phyloP scores from a whole-genome alignment of 2,113 vertebrate species.

The Glaucomys volans region DNA sequence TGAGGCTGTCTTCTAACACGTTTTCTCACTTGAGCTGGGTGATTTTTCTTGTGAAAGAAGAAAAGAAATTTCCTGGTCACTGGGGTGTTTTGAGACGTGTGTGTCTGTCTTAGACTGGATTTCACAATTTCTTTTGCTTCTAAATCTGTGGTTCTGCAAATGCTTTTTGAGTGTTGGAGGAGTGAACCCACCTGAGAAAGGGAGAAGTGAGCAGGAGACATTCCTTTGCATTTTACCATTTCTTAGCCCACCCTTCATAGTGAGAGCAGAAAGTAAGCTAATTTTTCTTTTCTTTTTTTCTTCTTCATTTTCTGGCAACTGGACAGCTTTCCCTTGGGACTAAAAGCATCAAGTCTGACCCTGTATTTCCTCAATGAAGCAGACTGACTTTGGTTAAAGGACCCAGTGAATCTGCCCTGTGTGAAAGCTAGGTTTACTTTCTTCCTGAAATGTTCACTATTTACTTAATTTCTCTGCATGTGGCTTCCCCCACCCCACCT shows the following conservation, averaged over 20 bases:
- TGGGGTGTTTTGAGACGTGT: not conserved
- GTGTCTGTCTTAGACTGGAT: not conserved
- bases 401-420: conserved; percentile 25
- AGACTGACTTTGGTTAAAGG: conserved; percentile 63
- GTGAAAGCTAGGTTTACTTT: not conserved
- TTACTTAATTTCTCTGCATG: not conserved
- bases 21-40: not conserved
- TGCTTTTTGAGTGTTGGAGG: not conserved
- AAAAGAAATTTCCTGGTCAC: not conserved
- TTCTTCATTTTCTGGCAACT: conserved; percentile 62
- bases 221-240: not conserved
- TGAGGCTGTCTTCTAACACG: not conserved
- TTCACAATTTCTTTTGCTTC: conserved; percentile 16
- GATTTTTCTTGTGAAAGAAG: conserved; percentile 32
- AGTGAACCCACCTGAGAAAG: not conserved
- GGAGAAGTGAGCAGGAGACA: not conserved
- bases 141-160: not conserved
- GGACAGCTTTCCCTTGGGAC: conserved; percentile 68
- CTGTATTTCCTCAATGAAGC: conserved; percentile 54
- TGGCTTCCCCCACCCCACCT: not conserved
- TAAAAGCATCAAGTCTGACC: conserved; percentile 67
- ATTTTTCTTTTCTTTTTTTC: not conserved
- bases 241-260: not conserved
- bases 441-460: not conserved
- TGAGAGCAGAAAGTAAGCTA: conserved; percentile 31